Evolutionary conservation across 2,113 vertebrate genomes (phyloP), one percentile per base, ranked within the genome.

Genomic region (Protobothrops flavoviridis): DNA sequence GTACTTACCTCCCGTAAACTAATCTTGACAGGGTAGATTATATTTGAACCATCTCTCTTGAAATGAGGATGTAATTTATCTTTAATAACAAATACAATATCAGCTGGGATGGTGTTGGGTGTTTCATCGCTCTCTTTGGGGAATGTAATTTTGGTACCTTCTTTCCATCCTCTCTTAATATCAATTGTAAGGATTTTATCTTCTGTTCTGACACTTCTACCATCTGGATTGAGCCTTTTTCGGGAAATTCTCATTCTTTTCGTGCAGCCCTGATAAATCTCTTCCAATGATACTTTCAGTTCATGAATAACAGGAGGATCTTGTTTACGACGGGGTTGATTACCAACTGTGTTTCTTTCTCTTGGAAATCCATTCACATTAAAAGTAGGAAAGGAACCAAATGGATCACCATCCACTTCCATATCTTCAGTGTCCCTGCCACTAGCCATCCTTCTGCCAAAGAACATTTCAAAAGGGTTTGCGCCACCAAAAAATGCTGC

Each of bases 141-240:
- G 96, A 99, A 99, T 43, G 99, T 99, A 97, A 99, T 99, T 98
- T 99, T 99, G 95, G 99, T 99, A 91, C 99, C 99, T 96, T 99
- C 99, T 94, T 99, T 99, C 99, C 99, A 99, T 0, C 99, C 99
- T 91, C 98, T 98, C 96, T 99, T 99, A 95, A 99, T 99, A 97
- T 99, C 99, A 39, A 99, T 99, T 23, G 98, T 98, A 92, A 99
- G 98, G 94, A 99, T 99, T 98, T 99, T 99, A 96, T 99, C 99
- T 97, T 99, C 99, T 4, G 97, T 97, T 96, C 99, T 98, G 94
- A 98, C 98, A 95, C 98, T 99, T 97, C 99, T 98, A 24, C 99
- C 99, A 93, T 99, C 99, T 5, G 99, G 98, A 87, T 99, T 99
- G 92, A 99, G 97, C 95, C 99, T 98, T 96, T 99, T 99, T 85